Evolutionary conservation across 2,797 vertebrate species (phyloP).

Genomic region (Acanthiza pusilla): DNA sequence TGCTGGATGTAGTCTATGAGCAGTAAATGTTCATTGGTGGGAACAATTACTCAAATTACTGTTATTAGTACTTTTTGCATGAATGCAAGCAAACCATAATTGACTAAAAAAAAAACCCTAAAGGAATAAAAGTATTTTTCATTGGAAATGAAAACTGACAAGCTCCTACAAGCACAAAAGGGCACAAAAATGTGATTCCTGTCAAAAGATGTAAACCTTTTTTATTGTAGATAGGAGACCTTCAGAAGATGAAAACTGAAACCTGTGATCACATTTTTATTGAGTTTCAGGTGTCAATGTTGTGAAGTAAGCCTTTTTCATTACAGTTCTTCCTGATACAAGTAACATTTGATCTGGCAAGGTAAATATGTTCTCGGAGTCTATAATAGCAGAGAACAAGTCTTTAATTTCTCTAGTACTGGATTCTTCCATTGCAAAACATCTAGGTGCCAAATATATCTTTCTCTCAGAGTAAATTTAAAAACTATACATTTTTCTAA

Average conservation of each 20-base stretch:
- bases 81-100: neutral
- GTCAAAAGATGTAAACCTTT: neutral
- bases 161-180: neutral
- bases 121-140: neutral
- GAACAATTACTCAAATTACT: slow-evolving; percentile 16
- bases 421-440: neutral
- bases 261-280: neutral
- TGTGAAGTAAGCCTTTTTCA: neutral
- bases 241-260: neutral
- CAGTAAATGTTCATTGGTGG: neutral
- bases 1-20: neutral
- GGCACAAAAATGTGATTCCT: neutral
- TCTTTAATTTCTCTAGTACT: neutral
- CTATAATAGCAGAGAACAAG: neutral
- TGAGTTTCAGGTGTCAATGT: neutral
- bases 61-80: slow-evolving; percentile 31
- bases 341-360: neutral
- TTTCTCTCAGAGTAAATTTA: neutral
- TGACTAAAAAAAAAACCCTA: neutral
- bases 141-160: neutral
- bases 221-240: neutral
- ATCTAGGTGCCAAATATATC: neutral
- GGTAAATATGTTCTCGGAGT: neutral
- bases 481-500: neutral
- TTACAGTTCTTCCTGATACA: neutral